Evolutionary conservation across 2,888 invertebrate species (phyloP).

Genomic region (Himalopsyche kuldschensis): DNA sequence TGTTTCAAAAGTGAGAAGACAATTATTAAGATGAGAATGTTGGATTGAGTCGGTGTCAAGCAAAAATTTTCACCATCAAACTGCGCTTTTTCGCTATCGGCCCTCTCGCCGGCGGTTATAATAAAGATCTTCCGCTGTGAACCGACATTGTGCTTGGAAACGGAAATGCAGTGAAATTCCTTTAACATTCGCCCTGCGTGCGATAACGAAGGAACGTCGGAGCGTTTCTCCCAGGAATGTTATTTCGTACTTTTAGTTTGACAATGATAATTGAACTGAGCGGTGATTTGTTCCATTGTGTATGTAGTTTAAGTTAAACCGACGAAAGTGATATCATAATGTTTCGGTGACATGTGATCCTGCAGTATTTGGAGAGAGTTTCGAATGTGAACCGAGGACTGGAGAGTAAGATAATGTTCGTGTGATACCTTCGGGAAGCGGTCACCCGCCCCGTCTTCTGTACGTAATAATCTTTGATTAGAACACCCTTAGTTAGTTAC

Average conservation of each 20-base stretch:
- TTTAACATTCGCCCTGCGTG: constrained; percentile 2
- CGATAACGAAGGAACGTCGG: constrained; percentile 1
- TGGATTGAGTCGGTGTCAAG: background rate
- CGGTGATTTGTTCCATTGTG: constrained; percentile 8
- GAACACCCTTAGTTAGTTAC: constrained; percentile 39
- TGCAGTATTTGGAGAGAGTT: background rate
- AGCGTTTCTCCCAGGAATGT: constrained; percentile 5
- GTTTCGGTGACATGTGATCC: background rate
- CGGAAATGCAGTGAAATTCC: constrained; percentile 23
- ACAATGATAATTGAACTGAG: constrained; percentile 2
- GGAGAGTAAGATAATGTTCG: constrained; percentile 26
- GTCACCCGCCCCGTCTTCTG: constrained; percentile 29
- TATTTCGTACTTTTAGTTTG: constrained; percentile 3
- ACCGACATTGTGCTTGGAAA: background rate
- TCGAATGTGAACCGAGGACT: background rate
- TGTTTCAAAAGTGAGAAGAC: background rate
- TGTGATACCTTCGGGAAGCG: constrained; percentile 35
- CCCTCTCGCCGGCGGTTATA: background rate
- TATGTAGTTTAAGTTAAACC: background rate
- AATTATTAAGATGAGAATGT: background rate
- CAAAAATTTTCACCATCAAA: background rate
- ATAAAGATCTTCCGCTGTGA: constrained; percentile 8
- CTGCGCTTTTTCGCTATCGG: background rate
- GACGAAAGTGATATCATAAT: constrained; percentile 4
- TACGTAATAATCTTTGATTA: constrained; percentile 39